These are phyloP conservation scores for Cassiopea andromeda DNA, from an alignment of 30 jellyfish, hydroid and myxozoan species.

Conservation along the genomic window DNA sequence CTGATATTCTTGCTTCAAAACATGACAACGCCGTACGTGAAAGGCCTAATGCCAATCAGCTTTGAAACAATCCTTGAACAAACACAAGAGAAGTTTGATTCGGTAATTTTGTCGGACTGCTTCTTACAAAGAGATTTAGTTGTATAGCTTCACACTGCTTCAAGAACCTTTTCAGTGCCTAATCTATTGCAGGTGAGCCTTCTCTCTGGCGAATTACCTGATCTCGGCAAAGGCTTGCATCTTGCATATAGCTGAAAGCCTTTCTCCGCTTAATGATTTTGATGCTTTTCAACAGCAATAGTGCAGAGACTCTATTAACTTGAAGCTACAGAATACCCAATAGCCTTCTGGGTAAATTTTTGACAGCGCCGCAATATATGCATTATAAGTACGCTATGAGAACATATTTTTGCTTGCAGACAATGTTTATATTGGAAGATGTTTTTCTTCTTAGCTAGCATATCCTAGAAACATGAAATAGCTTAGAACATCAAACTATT, in stretches of 20 bases:
- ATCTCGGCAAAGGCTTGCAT: not conserved
- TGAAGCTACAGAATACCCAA: too few species aligned
- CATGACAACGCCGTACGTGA: not conserved
- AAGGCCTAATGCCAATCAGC: not conserved
- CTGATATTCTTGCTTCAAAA: not conserved
- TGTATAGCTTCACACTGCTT: not conserved
- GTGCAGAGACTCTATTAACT: too few species aligned
- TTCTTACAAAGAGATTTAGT: not conserved
- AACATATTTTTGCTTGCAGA: not conserved
- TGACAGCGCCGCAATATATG: not conserved
- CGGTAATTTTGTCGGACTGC: slow-evolving; percentile 5
- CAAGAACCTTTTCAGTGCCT: not conserved
- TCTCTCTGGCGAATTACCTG: not conserved
- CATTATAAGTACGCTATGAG: not conserved
- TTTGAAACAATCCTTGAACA: slow-evolving; percentile 2
- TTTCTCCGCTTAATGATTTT: not conserved
- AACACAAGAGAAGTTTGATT: not conserved
- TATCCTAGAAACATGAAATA: not conserved
- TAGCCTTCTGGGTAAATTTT: not conserved
- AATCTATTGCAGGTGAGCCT: not conserved
- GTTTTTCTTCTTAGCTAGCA: not conserved
- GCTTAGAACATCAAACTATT: not conserved
- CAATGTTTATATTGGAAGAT: not conserved
- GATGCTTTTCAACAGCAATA: too few species aligned
- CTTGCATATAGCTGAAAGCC: not conserved